Percentiles rank a stretch among this genome's conserved stretches.
Evolutionary conservation across 2,888 invertebrate species (phyloP).

Genomic region (Sericinus montela): DNA sequence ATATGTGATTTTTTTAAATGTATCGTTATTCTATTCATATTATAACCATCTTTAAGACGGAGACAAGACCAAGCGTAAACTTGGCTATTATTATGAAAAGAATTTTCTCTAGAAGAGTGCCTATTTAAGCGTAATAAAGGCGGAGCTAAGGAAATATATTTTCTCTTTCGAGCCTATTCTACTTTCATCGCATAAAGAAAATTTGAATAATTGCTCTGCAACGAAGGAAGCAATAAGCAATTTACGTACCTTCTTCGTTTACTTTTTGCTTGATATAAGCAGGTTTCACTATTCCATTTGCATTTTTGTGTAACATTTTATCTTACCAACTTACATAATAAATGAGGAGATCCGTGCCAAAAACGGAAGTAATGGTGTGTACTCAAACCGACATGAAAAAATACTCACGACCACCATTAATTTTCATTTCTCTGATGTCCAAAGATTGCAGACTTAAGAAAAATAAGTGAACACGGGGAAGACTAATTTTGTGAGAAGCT

Average conservation of each 20-base stretch:
- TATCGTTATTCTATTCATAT: too few relatives aligned
- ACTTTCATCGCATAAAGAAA: constrained; percentile 18
- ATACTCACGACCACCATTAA: constrained; percentile 73
- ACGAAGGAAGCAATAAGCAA: constrained; percentile 14
- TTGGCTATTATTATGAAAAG: constrained; percentile 3
- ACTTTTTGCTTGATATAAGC: constrained; percentile 15
- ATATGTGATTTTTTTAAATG: too few relatives aligned
- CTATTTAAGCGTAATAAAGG: constrained; percentile 3
- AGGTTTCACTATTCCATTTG: constrained; percentile 45
- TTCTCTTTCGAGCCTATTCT: constrained; percentile 7
- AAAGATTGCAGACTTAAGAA: constrained; percentile 65
- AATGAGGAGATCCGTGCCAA: constrained; percentile 68
- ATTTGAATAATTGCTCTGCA: constrained; percentile 25
- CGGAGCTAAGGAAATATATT: constrained; percentile 2
- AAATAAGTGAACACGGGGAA: constrained; percentile 31
- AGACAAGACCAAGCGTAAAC: not conserved
- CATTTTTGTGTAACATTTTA: constrained; percentile 51
- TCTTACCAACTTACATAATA: constrained; percentile 66
- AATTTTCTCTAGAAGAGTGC: constrained; percentile 3
- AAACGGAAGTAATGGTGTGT: constrained; percentile 74
- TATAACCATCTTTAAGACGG: too few relatives aligned
- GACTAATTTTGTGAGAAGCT: constrained; percentile 26
- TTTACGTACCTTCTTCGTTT: not conserved
- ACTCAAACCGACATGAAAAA: constrained; percentile 77
- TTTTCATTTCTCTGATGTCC: constrained; percentile 73